phyloP scores from a whole-genome alignment of 2,797 vertebrate genomes.

The Catharus ustulatus region DNA sequence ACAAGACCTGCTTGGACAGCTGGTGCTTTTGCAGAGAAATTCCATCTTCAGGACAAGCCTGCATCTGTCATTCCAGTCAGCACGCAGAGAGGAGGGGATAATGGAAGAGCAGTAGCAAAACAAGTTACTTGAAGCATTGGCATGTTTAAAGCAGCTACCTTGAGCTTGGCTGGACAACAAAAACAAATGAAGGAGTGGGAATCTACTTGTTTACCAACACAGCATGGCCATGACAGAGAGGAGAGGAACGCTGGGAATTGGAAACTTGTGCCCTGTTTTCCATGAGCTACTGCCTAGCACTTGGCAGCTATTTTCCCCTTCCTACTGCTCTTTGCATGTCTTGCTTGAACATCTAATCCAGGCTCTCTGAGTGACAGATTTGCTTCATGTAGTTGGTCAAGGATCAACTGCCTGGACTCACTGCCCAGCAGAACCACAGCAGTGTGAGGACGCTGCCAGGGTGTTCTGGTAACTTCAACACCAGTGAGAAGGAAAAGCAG shows the following conservation, averaged over 20 bases:
- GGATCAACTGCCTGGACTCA: not conserved
- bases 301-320: not conserved
- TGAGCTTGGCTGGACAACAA: not conserved
- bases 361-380: not conserved
- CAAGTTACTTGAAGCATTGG: not conserved
- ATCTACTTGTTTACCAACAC: not conserved
- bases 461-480: not conserved
- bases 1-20: not conserved
- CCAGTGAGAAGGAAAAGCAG: not conserved
- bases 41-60: not conserved
- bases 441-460: not conserved
- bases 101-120: not conserved
- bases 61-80: not conserved
- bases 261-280: not conserved
- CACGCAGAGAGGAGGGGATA: fast-evolving
- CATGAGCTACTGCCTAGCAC: not conserved
- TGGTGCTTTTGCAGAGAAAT: not conserved
- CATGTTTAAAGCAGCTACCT: not conserved
- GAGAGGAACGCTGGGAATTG: not conserved
- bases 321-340: not conserved
- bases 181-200: not conserved
- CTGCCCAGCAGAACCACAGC: not conserved
- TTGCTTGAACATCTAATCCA: not conserved
- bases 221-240: not conserved
- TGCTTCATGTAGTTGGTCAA: not conserved